Evolutionary conservation across 2,888 invertebrate species (phyloP).

Genomic region (Hedychridium roseum): DNA sequence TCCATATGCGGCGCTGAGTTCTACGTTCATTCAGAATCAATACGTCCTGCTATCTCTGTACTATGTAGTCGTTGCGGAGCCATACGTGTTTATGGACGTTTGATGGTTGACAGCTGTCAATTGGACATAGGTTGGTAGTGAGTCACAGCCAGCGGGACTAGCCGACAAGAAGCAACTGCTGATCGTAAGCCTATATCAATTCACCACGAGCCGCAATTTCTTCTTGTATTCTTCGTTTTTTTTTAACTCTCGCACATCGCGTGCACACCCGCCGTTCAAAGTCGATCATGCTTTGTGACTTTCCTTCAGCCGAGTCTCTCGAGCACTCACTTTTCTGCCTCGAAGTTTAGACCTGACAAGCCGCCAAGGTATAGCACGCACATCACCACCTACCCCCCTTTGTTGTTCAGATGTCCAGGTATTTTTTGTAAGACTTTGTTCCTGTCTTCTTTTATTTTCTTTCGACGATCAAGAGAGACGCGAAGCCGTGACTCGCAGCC

Average conservation of each 20-base stretch:
- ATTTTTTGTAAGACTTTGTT: constrained; percentile 53
- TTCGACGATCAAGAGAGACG: no score
- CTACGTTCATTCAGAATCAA: constrained; percentile 27
- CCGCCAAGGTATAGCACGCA: constrained; percentile 39
- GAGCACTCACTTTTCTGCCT: constrained; percentile 25
- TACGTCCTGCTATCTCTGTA: constrained; percentile 32
- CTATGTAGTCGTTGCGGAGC: constrained; percentile 28
- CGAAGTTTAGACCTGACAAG: constrained; percentile 24
- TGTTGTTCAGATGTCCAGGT: constrained; percentile 58
- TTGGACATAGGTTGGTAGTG: constrained; percentile 40
- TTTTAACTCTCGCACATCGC: constrained; percentile 22
- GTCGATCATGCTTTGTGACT: constrained; percentile 26
- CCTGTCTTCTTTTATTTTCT: constrained; percentile 32
- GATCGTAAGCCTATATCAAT: constrained; percentile 23
- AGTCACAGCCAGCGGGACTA: constrained; percentile 35
- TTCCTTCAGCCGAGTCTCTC: constrained; percentile 26
- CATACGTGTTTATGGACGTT: constrained; percentile 37
- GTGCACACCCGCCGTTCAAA: constrained; percentile 20
- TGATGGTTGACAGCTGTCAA: constrained; percentile 48
- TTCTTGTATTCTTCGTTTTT: constrained; percentile 6
- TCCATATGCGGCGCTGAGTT: no score
- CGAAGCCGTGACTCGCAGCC: no score
- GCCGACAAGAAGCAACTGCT: constrained; percentile 31
- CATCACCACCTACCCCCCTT: constrained; percentile 42
- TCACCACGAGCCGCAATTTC: constrained; percentile 12